Evolutionary conservation across 2,888 invertebrate species (phyloP), one percentile per base, ranked within the genome.

Genomic region (Papilio demoleus): DNA sequence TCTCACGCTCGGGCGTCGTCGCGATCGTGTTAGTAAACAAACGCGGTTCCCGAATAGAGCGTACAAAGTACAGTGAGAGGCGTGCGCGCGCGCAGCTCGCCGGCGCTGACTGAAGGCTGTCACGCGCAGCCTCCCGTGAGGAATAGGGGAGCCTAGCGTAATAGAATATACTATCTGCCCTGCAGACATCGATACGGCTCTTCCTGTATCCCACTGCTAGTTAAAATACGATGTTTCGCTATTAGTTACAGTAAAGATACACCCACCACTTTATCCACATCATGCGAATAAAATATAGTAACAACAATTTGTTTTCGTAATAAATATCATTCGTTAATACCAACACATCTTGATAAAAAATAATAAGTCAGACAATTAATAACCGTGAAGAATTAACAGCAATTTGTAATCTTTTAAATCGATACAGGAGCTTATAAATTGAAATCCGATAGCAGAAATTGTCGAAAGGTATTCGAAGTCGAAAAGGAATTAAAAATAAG

Each of bases 61-160:
- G 72, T 76, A 74, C 77, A 76, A 77, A 76, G 72, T 74, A 77
- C 74, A 73, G 70, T 74, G 31, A 72, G 73, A 90, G 83, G 82
- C 92, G 92, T 92, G 92, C 92, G 92, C 87, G 75, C 91, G 91
- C 91, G 91, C 88, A 73, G 83, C 82, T 82, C 68, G 80, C 88
- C 82, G 84, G 82, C 86, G 81, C 84, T 87, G 82, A 92, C 92
- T 92, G 89, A 87, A 89, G 88, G 85, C 87, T 89, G 87, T 84
- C 86, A 86, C 79, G 82, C 84, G 81, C 85, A 86, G 81, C 86
- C 84, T 88, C 88, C 85, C 82, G 79, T 76, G 74, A 80, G 75
- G 79, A 81, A 84, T 84, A 83, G 82, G 83, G 82, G 83, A 85
- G 79, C 70, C 63, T 45, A 56, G 59, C 42, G 40, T 67, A 56